Percentiles rank a stretch among this genome's conserved stretches.
phyloP scores from a whole-genome alignment of 2,113 vertebrate species.

The Chiloscyllium plagiosum region DNA sequence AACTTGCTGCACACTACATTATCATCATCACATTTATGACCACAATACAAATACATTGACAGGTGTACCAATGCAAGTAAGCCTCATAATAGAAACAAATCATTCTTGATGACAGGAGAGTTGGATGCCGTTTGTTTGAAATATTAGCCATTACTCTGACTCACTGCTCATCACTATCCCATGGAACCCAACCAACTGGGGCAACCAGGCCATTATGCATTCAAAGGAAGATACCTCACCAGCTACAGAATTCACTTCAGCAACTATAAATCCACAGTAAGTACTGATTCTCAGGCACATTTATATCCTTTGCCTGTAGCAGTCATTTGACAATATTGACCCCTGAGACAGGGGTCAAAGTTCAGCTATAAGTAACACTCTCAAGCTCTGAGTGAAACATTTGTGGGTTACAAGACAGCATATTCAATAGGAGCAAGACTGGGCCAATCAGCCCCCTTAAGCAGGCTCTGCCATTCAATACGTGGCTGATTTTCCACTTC shows the following conservation, averaged over 20 bases:
- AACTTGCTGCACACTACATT: not conserved
- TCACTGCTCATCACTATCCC: not conserved
- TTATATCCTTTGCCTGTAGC: not conserved
- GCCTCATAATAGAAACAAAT: not conserved
- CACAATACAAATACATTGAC: not conserved
- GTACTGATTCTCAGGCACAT: not conserved
- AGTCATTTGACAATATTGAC: not conserved
- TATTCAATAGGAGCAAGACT: no score
- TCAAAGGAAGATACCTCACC: not conserved
- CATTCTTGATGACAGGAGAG: not conserved
- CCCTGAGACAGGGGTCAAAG: not conserved
- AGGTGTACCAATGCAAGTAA: not conserved
- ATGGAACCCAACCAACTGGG: not conserved
- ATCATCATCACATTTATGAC: not conserved
- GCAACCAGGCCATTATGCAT: not conserved
- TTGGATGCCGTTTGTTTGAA: not conserved
- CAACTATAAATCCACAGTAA: not conserved
- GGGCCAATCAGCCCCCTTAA: no score
- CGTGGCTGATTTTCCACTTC: no score
- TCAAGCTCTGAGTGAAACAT: not conserved
- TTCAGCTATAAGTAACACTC: not conserved
- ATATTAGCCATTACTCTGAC: not conserved
- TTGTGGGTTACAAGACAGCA: not conserved
- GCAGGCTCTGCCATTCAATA: no score
- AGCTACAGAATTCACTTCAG: no score